Percentiles rank a stretch among this genome's conserved stretches.
phyloP scores from a whole-genome alignment of 2,888 invertebrate species.

The Ethmia dodecea region DNA sequence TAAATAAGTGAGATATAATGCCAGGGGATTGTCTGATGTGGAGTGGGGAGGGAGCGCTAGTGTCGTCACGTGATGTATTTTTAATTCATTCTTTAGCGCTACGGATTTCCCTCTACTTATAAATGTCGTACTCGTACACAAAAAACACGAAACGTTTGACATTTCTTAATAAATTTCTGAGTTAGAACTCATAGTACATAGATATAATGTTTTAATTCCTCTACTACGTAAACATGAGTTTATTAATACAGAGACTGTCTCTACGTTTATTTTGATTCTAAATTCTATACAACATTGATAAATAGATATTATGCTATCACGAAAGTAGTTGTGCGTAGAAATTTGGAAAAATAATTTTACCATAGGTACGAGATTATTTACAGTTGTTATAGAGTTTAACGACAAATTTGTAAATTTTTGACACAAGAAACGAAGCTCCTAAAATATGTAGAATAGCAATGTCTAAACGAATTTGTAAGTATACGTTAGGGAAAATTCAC shows the following conservation, averaged over 20 bases:
- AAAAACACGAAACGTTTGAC: background rate
- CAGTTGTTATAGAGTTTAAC: slow-evolving; percentile 37
- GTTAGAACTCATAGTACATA: no score
- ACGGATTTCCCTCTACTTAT: slow-evolving; percentile 1
- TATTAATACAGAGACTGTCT: background rate
- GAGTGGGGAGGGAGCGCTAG: background rate
- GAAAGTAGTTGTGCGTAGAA: slow-evolving; percentile 71
- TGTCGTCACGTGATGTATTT: background rate
- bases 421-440: slow-evolving; percentile 30
- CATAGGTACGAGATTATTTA: slow-evolving; percentile 45
- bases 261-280: slow-evolving; percentile 1
- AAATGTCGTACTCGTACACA: slow-evolving; percentile 1
- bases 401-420: slow-evolving; percentile 21
- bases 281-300: slow-evolving; percentile 38
- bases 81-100: background rate
- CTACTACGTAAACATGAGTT: no score
- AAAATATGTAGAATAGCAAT: slow-evolving; percentile 39
- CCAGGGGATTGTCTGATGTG: slow-evolving; percentile 16
- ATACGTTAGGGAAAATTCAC: slow-evolving; percentile 63
- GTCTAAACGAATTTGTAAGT: slow-evolving; percentile 37
- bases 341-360: slow-evolving; percentile 45
- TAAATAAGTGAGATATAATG: slow-evolving; percentile 24
- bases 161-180: no score
- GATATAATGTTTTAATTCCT: no score
- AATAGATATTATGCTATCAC: slow-evolving; percentile 43